Conservation (phyloP, 2,797 vertebrate genomes). For the Balearica regulorum region DNA sequence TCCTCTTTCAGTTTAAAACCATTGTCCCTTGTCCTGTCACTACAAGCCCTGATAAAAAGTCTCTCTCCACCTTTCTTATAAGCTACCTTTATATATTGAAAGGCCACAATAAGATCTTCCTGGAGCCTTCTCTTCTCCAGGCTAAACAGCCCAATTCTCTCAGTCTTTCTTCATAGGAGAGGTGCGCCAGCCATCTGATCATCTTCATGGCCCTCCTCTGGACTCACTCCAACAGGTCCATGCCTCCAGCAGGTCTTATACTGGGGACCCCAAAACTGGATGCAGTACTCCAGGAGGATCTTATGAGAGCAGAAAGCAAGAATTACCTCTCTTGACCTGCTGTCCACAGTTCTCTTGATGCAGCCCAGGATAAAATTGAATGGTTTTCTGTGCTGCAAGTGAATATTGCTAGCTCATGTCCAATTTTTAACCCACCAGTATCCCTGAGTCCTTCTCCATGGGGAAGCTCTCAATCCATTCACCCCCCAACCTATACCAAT, state of each 20-base stretch:
- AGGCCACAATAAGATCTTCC: rapidly evolving
- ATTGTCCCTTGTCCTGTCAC: neutral
- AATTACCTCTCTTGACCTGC: neutral
- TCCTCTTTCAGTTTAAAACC: neutral
- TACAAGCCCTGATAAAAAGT: neutral
- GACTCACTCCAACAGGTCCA: rapidly evolving
- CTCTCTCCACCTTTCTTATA: neutral
- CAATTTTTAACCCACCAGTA: neutral
- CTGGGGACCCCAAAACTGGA: neutral
- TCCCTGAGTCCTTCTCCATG: neutral
- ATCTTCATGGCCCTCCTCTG: neutral
- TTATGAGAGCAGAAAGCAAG: neutral
- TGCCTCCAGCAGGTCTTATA: neutral
- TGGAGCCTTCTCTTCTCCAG: neutral
- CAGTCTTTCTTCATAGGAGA: neutral
- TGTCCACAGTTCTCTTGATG: neutral
- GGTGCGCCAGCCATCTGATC: too few species aligned
- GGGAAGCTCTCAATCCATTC: neutral
- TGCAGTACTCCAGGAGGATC: neutral
- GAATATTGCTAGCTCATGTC: neutral
- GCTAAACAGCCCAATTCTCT: neutral
- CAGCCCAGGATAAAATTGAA: neutral
- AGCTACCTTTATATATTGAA: neutral
- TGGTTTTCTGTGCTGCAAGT: neutral
- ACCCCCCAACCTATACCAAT: neutral